These are phyloP conservation scores for Rhyacophila brunnea DNA, from an alignment of 1,140 invertebrate species.

Conservation along the genomic window DNA sequence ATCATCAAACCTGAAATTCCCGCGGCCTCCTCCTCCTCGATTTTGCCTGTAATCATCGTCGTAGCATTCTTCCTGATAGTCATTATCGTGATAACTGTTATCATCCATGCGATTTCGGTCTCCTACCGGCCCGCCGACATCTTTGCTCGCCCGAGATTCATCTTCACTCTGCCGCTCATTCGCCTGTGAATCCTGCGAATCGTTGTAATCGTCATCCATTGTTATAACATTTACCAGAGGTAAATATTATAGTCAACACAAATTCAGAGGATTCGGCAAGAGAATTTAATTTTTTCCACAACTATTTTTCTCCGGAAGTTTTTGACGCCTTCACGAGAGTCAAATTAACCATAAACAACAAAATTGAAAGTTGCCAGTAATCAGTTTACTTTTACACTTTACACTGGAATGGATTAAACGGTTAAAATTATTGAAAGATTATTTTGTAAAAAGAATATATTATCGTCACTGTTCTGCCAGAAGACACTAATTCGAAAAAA, in stretches of 20 bases:
- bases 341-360: no score
- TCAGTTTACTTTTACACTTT: no score
- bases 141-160: conserved; percentile 9
- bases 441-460: no score
- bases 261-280: background rate
- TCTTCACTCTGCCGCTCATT: conserved; percentile 2
- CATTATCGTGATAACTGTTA: conserved; percentile 10
- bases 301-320: no score
- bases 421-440: no score
- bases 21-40: conserved; percentile 10
- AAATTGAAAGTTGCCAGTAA: no score
- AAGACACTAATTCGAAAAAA: no score
- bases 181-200: conserved; percentile 6
- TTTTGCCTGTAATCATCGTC: conserved; percentile 30
- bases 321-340: no score
- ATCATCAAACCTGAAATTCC: conserved; percentile 19
- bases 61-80: conserved; percentile 22
- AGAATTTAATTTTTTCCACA: background rate
- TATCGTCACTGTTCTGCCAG: no score
- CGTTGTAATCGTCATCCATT: conserved; percentile 27
- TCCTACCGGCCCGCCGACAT: conserved; percentile 3
- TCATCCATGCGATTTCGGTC: conserved; percentile 5
- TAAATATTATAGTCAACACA: no score
- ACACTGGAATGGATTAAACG: no score
- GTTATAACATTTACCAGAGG: background rate